Evolutionary conservation across 2,888 invertebrate species (phyloP).

Genomic region (Nebria salina): DNA sequence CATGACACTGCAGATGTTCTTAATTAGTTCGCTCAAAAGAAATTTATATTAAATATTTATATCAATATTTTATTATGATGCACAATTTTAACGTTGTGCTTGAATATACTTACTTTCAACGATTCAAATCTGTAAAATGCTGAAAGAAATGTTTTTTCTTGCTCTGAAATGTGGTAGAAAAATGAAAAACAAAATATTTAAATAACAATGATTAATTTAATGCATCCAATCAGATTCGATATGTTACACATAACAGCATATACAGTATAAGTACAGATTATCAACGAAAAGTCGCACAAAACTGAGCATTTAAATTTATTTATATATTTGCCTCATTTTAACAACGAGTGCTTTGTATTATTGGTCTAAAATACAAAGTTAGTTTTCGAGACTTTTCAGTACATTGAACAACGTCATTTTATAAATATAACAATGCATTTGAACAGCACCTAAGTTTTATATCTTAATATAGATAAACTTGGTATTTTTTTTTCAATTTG

Average conservation of each 20-base stretch:
- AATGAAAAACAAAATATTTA: slow-evolving; percentile 19
- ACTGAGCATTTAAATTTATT: slow-evolving; percentile 15
- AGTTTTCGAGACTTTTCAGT: slow-evolving; percentile 36
- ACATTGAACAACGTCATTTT: slow-evolving; percentile 43
- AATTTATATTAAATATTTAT: no score
- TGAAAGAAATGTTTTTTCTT: not conserved
- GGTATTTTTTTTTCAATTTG: not conserved
- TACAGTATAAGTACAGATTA: slow-evolving; percentile 44
- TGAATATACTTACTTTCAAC: no score
- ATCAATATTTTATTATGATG: no score
- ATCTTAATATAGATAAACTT: not conserved
- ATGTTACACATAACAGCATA: slow-evolving; percentile 47
- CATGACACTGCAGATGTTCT: no score
- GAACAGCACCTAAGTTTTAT: slow-evolving; percentile 38
- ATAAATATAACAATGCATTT: slow-evolving; percentile 46
- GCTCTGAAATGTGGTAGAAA: not conserved
- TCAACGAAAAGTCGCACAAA: slow-evolving; percentile 32
- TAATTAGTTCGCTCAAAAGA: no score
- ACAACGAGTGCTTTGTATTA: not conserved
- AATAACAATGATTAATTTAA: slow-evolving; percentile 47
- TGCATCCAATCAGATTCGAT: slow-evolving; percentile 45
- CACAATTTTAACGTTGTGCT: no score
- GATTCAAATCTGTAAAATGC: no score
- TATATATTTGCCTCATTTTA: not conserved
- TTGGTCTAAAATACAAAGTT: slow-evolving; percentile 4